Evolutionary conservation across 2,797 vertebrate species (phyloP), one percentile per base, ranked within the genome.

Genomic region (Odontamblyopus rebecca): DNA sequence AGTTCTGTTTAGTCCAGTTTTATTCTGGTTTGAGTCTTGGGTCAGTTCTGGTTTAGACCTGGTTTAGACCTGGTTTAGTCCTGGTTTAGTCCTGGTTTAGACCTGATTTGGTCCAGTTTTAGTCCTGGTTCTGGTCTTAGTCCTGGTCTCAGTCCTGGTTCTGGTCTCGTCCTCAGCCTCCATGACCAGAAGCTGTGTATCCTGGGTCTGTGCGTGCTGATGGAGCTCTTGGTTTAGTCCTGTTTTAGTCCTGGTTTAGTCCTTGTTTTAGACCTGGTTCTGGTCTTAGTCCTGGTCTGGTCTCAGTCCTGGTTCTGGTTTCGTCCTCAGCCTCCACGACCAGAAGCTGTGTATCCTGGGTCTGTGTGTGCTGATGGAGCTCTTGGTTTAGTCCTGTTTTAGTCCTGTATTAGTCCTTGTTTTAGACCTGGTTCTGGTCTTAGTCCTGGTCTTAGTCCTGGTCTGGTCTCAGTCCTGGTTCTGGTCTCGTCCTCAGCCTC

Each of bases 181-280:
- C 98, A 99, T 13, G 97, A 99, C 85, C 95, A 97, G 59, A 99
- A 98, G 90, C 96, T 98, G 94, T 99, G 98, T 82, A 97, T 99
- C 90, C 96, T 99, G 32, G 97, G 98, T 64, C 92, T 99, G 74
- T 98, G 97, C 44, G 94, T 98, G 72, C 90, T 99, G 67, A 94
- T 99, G 94, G 96, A 97, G 81, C 90, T 99, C 97, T 6, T 93
- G n/a, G n/a, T 48, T 12, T 1, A n/a, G n/a, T 30, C 29, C 29
- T 30, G 29, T 2, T n/a, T n/a, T n/a, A n/a, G n/a, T n/a, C n/a
- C n/a, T n/a, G n/a, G n/a, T 30, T 30, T 30, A n/a, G n/a, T n/a
- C n/a, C n/a, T n/a, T n/a, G n/a, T n/a, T n/a, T n/a, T n/a, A n/a
- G 44, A 1, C 15, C 11, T 48, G 50, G 4, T 18, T 30, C 29